A percentile compares a stretch with the other conserved stretches of the same genome.
Evolutionary conservation across 2,113 vertebrate species (phyloP).

Genomic region (Sinocyclocheilus rhinocerous): DNA sequence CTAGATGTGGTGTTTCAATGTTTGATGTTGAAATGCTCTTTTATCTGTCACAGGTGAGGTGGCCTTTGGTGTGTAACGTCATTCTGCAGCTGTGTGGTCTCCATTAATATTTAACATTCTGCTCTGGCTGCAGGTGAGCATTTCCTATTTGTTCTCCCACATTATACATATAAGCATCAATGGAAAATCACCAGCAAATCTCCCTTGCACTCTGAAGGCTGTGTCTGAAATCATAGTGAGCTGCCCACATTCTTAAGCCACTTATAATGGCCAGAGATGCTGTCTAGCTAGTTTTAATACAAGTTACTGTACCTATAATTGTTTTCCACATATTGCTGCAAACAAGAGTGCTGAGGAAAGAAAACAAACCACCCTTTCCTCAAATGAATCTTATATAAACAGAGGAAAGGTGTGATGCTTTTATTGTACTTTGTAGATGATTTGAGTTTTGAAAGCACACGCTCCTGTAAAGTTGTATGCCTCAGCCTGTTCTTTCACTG

Average conservation of each 20-base stretch:
- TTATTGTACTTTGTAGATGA: neutral
- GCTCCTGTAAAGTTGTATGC: neutral
- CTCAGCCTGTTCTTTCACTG: neutral
- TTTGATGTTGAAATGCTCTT: neutral
- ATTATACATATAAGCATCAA: neutral
- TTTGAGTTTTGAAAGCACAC: neutral
- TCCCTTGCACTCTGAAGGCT: neutral
- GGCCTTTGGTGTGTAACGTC: neutral
- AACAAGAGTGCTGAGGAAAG: neutral
- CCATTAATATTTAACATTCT: conserved; percentile 17
- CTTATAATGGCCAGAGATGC: neutral
- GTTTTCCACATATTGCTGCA: neutral
- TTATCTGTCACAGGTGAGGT: neutral
- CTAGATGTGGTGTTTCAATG: neutral
- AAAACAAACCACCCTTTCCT: neutral
- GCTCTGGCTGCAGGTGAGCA: neutral
- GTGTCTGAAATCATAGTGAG: neutral
- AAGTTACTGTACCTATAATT: neutral
- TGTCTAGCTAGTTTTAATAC: neutral
- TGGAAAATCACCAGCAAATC: neutral
- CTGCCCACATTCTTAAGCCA: neutral
- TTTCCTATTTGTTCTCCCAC: neutral
- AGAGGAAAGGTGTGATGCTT: neutral
- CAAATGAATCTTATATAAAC: neutral
- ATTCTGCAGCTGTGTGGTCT: neutral